phyloP scores from a whole-genome alignment of 2,888 invertebrate species.

The Drosophila neonasuta region DNA sequence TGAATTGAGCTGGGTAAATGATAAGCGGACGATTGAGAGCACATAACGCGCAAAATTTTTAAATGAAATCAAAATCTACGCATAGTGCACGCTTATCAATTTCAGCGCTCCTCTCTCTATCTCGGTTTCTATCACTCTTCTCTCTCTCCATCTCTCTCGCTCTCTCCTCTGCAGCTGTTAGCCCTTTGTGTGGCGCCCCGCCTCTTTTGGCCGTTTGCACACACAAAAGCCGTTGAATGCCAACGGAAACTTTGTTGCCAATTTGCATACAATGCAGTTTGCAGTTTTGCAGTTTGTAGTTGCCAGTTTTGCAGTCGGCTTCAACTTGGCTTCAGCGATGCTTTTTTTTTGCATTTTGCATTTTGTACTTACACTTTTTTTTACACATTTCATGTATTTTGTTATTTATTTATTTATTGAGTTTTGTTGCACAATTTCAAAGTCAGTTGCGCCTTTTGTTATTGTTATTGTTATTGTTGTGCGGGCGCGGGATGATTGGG shows the following conservation, averaged over 20 bases:
- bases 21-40: slow-evolving; percentile 33
- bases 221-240: slow-evolving; percentile 32
- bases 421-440: slow-evolving; percentile 58
- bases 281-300: slow-evolving; percentile 45
- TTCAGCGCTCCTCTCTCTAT: slow-evolving; percentile 16
- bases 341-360: not conserved
- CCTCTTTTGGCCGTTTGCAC: slow-evolving; percentile 7
- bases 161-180: not conserved
- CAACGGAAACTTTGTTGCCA: slow-evolving; percentile 58
- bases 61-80: slow-evolving; percentile 49
- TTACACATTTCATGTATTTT: slow-evolving; percentile 8
- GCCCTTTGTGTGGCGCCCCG: not conserved
- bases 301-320: slow-evolving; percentile 17
- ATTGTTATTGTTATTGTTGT: slow-evolving; percentile 24
- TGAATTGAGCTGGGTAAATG: slow-evolving; percentile 25
- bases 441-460: slow-evolving; percentile 43
- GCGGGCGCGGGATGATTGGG: slow-evolving; percentile 21
- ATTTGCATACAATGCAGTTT: slow-evolving; percentile 72
- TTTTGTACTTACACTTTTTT: slow-evolving; percentile 34
- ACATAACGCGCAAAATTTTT: slow-evolving; percentile 32
- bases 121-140: not conserved
- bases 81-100: slow-evolving; percentile 61
- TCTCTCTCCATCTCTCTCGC: not conserved
- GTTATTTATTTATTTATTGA: slow-evolving; percentile 30
- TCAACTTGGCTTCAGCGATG: slow-evolving; percentile 5